Evolutionary conservation across 2,113 vertebrate species (phyloP), one percentile per base, ranked within the genome.

Genomic region (Merops nubicus): DNA sequence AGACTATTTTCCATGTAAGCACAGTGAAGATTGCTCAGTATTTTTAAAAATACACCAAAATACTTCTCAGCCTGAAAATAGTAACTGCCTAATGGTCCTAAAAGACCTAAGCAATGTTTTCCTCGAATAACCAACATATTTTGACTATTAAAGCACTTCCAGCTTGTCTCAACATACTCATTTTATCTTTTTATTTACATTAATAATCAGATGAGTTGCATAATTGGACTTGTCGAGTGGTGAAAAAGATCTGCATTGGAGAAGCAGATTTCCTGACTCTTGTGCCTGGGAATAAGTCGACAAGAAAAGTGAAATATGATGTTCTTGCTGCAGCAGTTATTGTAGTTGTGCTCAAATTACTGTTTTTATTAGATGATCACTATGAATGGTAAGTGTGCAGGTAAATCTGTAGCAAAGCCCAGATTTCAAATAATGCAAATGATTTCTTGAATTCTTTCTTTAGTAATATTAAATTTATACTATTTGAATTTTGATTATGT

Each of bases 351-450:
- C 87, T 99, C 96, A 99, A 99, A 96, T 88, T 99, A 16, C 5
- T 99, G 38, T 99, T 99, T 92, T 97, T 98, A 82, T 89, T 99
- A 94, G 97, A 99, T 89, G 99, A 99, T 97, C 87, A 62, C 33
- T 97, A 96, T 4, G 99, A 99, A 91, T 99, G 99, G 99, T 99
- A 97, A 95, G 98, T 97, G 20, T 85, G 21, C 42, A 42, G 54
- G 48, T 36, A 73, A 85, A 67, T 62, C 60, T 43, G 18, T 77
- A 69, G 20, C 47, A 76, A 59, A 78, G 26, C 11, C 28, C 47
- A 29, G 6, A 51, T 67, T 89, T 74, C 25, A 79, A 26, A 34
- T 18, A 38, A 7, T 38, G 21, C 17, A 68, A 33, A 45, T 43
- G 1, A 40, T 56, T 74, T 53, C 19, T 65, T 3, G 1, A 8